Evolutionary conservation across 2,113 vertebrate species (phyloP), one percentile per base, ranked within the genome.

Genomic region (Fulica atra): DNA sequence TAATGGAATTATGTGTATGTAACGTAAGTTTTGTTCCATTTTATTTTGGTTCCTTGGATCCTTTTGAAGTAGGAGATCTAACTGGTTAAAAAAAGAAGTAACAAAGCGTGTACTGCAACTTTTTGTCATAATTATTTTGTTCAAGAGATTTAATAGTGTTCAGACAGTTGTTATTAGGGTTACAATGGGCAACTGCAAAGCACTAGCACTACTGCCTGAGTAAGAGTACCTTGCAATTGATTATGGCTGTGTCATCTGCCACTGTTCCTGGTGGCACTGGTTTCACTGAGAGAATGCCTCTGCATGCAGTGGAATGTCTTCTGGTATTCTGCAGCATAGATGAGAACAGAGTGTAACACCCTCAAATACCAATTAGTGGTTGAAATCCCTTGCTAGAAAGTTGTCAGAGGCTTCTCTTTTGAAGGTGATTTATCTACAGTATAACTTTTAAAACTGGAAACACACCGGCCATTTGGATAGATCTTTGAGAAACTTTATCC

Each of bases 211-310:
- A 38, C 54, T 46, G 68, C 20, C 28, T 56, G 31, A 68, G 11
- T 56, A n/a, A 54, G 19, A 77, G 42, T 14, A 48, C 65, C 40
- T 54, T 57, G 44, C 33, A 69, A 12, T 15, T 33, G 10, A 6
- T 42, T 54, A 13, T 51, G 35, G 71, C 31, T 50, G 14, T 51
- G 35, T 74, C n/a, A 15, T 19, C 16, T 80, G 31, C 8, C 33
- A 13, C 16, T 59, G 1, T 40, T 79, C 33, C 60, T 0, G 0
- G 26, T 61, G 12, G 11, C 36, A 25, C 50, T 61, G 48, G 11
- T 88, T 93, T 77, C 35, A 38, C 44, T 21, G 63, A 33, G 29
- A 38, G 13, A 73, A 61, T 38, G 11, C 12, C 5, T 12, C 36
- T 50, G 7, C 51, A 15, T 4, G 26, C 11, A 29, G 18, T 33